Evolutionary conservation across 1,140 invertebrate species (phyloP), one percentile per base, ranked within the genome.

Genomic region (Melanaphis sacchari): DNA sequence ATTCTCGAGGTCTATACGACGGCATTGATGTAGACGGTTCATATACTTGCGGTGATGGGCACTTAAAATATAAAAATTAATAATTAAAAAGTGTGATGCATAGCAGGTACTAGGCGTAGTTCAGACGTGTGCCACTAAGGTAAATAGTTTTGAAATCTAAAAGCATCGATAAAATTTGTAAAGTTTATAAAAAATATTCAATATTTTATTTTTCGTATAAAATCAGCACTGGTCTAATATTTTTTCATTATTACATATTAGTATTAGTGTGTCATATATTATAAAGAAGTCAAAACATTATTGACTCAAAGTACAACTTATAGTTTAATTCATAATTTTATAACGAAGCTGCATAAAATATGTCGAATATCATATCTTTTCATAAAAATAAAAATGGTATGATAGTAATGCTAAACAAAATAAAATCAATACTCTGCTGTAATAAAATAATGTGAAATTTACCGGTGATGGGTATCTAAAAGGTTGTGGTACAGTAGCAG

Each of bases 391-490:
- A n/a, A n/a, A n/a, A n/a, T n/a, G n/a, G n/a, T n/a, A n/a, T n/a
- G n/a, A n/a, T n/a, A n/a, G n/a, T n/a, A n/a, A n/a, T n/a, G n/a
- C n/a, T 15, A 49, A 18, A 49, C 15, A 49, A 49, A n/a, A 26
- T 76, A 76, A 18, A 76, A 18, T 4, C 59, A 15, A n/a, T 11
- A n/a, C 4, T 66, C 11, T n/a, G 31, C 15, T n/a, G n/a, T n/a
- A 40, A 38, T 40, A 24, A 90, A 24, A 90, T 7, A 15, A 76
- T n/a, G 59, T 5, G 31, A 7, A 18, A 90, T 54, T 85, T 31
- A 93, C 91, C 43, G 91, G 91, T 31, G 91, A 93, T 38, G 91
- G 91, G 24, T 93, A 93, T 54, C 91, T 85, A 49, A 31, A 93
- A 7, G 91, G 91, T 31, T 82, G 91, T n/a, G 66, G 36, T 84